phyloP scores from a whole-genome alignment of 2,888 invertebrate species.

The Ernsta delagoae region DNA sequence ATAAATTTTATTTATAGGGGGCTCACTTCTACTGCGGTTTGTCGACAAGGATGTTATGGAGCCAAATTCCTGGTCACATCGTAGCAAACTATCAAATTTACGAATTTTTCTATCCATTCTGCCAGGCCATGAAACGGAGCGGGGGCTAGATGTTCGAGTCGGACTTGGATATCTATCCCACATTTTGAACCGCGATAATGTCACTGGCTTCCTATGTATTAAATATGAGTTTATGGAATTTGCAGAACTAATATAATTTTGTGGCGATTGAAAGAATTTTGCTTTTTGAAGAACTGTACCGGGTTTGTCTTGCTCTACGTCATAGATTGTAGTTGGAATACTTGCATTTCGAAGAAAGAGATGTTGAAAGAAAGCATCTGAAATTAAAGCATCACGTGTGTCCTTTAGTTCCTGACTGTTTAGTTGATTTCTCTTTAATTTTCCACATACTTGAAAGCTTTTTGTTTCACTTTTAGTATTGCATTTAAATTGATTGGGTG shows the following conservation, averaged over 20 bases:
- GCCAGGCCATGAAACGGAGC: conserved; percentile 86
- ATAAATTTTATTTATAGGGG: conserved; percentile 82
- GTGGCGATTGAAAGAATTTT: conserved; percentile 87
- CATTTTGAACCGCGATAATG: conserved; percentile 88
- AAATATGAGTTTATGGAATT: conserved; percentile 88
- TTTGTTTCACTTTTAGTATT: conserved; percentile 70
- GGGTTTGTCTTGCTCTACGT: conserved; percentile 74
- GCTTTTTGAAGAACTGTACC: conserved; percentile 87
- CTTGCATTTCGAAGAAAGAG: conserved; percentile 85
- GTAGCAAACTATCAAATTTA: conserved; percentile 78
- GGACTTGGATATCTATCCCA: conserved; percentile 85
- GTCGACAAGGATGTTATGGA: conserved; percentile 77
- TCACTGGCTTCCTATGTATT: conserved; percentile 88
- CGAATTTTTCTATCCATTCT: conserved; percentile 79
- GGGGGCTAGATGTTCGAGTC: conserved; percentile 81
- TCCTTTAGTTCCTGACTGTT: conserved; percentile 79
- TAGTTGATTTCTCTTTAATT: conserved; percentile 52
- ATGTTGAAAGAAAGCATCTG: conserved; percentile 89
- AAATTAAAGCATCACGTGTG: conserved; percentile 85
- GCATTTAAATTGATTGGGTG: conserved; percentile 63
- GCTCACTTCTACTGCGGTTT: conserved; percentile 87
- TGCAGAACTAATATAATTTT: conserved; percentile 73
- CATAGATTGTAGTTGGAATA: conserved; percentile 52
- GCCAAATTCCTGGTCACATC: conserved; percentile 71
- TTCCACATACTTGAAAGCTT: conserved; percentile 61